These are phyloP conservation scores for Myripristis murdjan DNA, from an alignment of 2,797 vertebrate species.

Conservation along the genomic window DNA sequence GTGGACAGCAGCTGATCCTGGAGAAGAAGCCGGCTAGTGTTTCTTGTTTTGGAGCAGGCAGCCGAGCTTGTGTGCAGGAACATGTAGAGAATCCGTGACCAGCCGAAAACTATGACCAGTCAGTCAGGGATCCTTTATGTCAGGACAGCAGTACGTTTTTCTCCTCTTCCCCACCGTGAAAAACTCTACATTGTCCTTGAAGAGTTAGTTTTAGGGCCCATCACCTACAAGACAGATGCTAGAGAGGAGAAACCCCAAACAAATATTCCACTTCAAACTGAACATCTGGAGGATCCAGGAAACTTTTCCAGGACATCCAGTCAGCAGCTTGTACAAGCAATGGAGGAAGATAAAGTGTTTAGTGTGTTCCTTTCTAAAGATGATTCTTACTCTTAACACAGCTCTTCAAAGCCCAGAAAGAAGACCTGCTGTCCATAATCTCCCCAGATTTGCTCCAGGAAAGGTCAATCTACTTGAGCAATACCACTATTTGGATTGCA, in stretches of 20 bases:
- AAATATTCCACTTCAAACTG: slow-evolving; percentile 28
- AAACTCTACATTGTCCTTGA: slow-evolving; percentile 1
- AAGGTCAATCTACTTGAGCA: not conserved
- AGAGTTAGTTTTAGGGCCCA: not conserved
- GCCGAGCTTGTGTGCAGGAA: not conserved
- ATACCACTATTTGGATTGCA: too few relatives aligned
- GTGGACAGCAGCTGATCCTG: too few relatives aligned
- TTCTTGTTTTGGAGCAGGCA: not conserved
- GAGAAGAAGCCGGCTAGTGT: not conserved
- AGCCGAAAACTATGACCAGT: not conserved
- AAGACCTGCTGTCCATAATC: not conserved
- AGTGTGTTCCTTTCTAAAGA: not conserved
- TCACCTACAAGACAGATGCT: slow-evolving; percentile 10
- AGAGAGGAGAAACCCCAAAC: not conserved
- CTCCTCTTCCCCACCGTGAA: slow-evolving; percentile 9
- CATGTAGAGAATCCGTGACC: not conserved
- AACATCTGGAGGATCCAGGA: slow-evolving; percentile 7
- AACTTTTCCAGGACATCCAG: not conserved
- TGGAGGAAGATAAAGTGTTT: not conserved
- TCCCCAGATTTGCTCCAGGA: not conserved
- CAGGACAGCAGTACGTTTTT: too few relatives aligned
- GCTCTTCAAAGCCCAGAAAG: not conserved
- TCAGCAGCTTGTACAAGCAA: not conserved
- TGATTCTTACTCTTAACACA: not conserved
- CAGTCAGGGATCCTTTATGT: not conserved